Conservation (phyloP, 2,797 vertebrate species). For the Threskiornis aethiopicus region DNA sequence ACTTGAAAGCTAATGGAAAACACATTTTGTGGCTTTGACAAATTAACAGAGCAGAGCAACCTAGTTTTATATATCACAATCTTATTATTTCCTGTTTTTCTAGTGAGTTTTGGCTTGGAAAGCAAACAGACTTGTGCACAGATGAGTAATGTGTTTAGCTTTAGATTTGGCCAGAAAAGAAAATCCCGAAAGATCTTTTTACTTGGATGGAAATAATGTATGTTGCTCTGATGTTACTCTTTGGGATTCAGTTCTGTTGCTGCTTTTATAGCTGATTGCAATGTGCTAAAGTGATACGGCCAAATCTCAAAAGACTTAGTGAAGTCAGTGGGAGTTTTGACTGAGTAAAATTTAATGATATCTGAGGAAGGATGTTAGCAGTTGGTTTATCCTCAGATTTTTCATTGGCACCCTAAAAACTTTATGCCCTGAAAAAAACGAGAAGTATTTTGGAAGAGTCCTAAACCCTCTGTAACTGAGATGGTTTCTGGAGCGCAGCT, state of each 20-base stretch:
- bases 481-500: background rate
- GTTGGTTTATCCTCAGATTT: background rate
- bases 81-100: constrained; percentile 53
- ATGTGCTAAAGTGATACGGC: background rate
- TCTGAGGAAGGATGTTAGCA: background rate
- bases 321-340: background rate
- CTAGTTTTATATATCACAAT: constrained; percentile 25
- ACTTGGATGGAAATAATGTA: constrained; percentile 38
- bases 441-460: background rate
- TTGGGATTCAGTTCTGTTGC: constrained; percentile 4
- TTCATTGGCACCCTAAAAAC: background rate
- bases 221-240: background rate
- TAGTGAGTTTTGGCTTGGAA: constrained; percentile 26
- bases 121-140: constrained; percentile 11
- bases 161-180: constrained; percentile 30
- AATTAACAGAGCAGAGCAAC: constrained; percentile 25
- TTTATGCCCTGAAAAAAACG: background rate
- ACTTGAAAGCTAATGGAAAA: constrained; percentile 48
- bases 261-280: constrained; percentile 21
- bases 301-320: background rate
- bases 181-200: background rate
- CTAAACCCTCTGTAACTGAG: background rate
- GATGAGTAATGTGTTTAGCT: constrained; percentile 55
- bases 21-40: constrained; percentile 31
- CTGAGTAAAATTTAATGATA: background rate